Base-by-base conservation (phyloP, 2,797 vertebrate genomes). In the Clarias laeviceps region DNA sequence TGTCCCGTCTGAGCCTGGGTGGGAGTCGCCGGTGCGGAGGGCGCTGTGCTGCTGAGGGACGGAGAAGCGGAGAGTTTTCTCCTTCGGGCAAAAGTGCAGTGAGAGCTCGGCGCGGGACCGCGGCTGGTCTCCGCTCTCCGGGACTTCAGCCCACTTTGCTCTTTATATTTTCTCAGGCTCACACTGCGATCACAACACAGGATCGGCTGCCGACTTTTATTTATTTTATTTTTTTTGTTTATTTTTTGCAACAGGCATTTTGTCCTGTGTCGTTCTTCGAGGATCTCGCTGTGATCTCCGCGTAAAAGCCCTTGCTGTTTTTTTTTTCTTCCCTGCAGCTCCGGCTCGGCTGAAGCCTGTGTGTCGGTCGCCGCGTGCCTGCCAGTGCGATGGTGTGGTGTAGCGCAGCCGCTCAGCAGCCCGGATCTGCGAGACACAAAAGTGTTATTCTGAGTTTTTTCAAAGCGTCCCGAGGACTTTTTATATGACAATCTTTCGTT, bases 121-220 rank as follows among this genome's bases (percentile, higher is more conserved):
- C 91, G 87, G 91, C 89, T 91, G 90, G 90, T 92, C 90, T 89
- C 86, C 82, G 92, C 92, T 83, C 82, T 76, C 59, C 82, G 40
- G 59, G 72, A 65, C 72, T 66, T 66, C 61, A 40, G 62, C 45
- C 32, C 61, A 45, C 57, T 77, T 82, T 81, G 45, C n/a, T 20
- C n/a, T 66, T 32, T 54, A 73, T 73, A 50, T 27, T 50, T 27
- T 24, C 61, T 79, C 76, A 79, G 34, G 15, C 68, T 37, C 29
- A 81, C 82, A 92, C 90, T 88, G 91, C 61, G 79, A n/a, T 59
- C 22, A 9, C 57, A 17, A 64, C 29, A 45, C 81, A 62, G 79
- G 87, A 92, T 89, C 92, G 91, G 90, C 89, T 90, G 90, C 90
- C 93, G 92, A 91, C 90, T 90, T 92, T 90, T 22, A 50, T 50